Percentiles rank a stretch among this genome's conserved stretches.
phyloP scores from a whole-genome alignment of 2,888 invertebrate species.

The Drosophila multiciliata region DNA sequence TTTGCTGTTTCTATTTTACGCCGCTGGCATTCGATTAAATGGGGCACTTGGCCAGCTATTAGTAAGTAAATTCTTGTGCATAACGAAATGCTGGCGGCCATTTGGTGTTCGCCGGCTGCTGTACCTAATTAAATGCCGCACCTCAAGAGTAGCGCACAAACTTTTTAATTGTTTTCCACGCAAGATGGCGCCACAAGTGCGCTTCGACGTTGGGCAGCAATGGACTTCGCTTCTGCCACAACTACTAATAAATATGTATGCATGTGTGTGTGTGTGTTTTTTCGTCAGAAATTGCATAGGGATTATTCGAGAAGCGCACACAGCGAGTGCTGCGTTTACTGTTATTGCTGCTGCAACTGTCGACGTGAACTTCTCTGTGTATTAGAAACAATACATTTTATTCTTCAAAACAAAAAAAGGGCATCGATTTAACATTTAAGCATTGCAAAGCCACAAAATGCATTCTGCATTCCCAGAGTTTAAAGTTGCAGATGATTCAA shows the following conservation, averaged over 20 bases:
- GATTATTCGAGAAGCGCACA: conserved; percentile 36
- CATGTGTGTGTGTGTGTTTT: not conserved
- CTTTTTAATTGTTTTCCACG: conserved; percentile 75
- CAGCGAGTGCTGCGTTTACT: conserved; percentile 44
- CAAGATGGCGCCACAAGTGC: conserved; percentile 72
- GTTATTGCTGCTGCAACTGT: conserved; percentile 34
- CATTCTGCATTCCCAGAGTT: not conserved
- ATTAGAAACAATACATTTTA: conserved; percentile 21
- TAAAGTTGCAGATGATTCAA: not conserved
- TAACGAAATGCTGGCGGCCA: conserved; percentile 64
- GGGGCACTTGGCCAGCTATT: conserved; percentile 69
- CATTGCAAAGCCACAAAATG: not conserved
- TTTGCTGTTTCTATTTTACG: conserved; percentile 24
- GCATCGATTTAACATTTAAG: conserved; percentile 8
- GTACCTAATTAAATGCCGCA: conserved; percentile 71
- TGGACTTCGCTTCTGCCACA: conserved; percentile 34
- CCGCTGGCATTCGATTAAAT: conserved; percentile 76
- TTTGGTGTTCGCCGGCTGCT: conserved; percentile 42
- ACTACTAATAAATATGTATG: conserved; percentile 5
- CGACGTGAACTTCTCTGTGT: conserved; percentile 7
- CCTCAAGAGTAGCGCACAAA: conserved; percentile 68
- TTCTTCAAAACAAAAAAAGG: conserved; percentile 16
- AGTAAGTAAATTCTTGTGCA: conserved; percentile 66
- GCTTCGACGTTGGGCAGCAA: conserved; percentile 45
- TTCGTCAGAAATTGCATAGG: conserved; percentile 14